Base-by-base conservation (phyloP, 2,113 vertebrate species). In the Salvelinus namaycush region DNA sequence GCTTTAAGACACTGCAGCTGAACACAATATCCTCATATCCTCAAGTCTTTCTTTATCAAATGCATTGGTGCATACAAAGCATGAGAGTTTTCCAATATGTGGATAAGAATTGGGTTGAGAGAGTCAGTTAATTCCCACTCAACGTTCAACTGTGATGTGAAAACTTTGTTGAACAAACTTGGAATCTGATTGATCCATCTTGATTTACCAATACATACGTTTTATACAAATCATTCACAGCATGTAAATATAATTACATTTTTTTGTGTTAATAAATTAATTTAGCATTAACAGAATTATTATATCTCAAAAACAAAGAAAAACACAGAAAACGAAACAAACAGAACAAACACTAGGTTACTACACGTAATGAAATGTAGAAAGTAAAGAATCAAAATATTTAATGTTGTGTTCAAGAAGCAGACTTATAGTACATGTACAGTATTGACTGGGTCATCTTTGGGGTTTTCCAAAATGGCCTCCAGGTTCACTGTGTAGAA, bases 401-500 rank as follows among this genome's bases (percentile, higher is more conserved):
- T 31, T 22, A 2, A 59, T 51, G 22, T 71, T n/a, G 69, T 71
- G 39, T 44, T 5, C n/a, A 74, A 29, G 49, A 54, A 18, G 49
- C 51, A 26, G 26, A 72, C 49, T 54, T 72, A 49, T 24, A 57
- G 49, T 57, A 62, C 59, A 62, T 62, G n/a, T 62, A 62, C 20
- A 73, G 14, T 39, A 65, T 70, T 62, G 70, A 72, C 39, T 54
- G 51, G 70, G 26, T 78, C 72, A 48, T 74, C 31, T n/a, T 68
- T 69, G 31, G 59, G 49, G 14, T 59, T 68, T 81, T 76, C 78
- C 66, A 70, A 76, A 81, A 78, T 83, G 68, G 67, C 72, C 79
- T 81, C 69, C 62, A 62, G 65, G 72, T 67, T 81, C 81, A 78
- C 82, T 82, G 83, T 86, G 82, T 78, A 78, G 75, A 77, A 73